These are phyloP conservation scores for Drosophila pegasa DNA, from an alignment of 2,888 invertebrate species.

Conservation along the genomic window DNA sequence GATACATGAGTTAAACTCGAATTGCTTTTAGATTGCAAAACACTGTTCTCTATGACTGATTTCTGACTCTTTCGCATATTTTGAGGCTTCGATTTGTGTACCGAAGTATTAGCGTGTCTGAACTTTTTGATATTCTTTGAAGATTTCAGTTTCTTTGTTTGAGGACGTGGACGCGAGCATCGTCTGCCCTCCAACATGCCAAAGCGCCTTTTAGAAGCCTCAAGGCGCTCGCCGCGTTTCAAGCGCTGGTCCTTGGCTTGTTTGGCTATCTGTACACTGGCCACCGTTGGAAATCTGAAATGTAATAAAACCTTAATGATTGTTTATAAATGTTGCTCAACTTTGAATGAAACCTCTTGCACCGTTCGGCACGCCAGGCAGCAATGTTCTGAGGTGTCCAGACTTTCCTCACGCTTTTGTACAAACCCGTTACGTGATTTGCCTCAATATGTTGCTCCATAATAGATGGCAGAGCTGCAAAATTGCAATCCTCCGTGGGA, in stretches of 20 bases:
- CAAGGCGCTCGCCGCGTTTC: constrained; percentile 91
- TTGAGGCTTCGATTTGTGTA: neutral
- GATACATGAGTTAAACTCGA: constrained; percentile 9
- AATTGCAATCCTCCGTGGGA: constrained; percentile 90
- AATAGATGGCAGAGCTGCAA: constrained; percentile 86
- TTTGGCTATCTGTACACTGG: constrained; percentile 88
- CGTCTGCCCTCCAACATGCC: constrained; percentile 84
- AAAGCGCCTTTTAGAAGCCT: constrained; percentile 84
- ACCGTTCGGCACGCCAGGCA: constrained; percentile 94
- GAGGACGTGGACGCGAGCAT: constrained; percentile 44
- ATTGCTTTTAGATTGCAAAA: neutral
- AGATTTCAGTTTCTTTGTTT: constrained; percentile 17
- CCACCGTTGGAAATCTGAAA: constrained; percentile 88
- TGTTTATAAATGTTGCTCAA: neutral
- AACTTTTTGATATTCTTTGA: constrained; percentile 13
- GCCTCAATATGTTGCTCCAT: constrained; percentile 92
- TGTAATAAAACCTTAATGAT: neutral
- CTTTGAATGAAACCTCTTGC: constrained; percentile 86
- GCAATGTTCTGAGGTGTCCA: constrained; percentile 92
- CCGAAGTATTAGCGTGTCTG: neutral
- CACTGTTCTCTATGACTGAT: neutral
- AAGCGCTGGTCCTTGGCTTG: constrained; percentile 88
- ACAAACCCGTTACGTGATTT: constrained; percentile 94
- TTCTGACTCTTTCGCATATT: neutral
- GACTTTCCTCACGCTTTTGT: constrained; percentile 90